phyloP scores from a whole-genome alignment of 2,797 vertebrate genomes.

The Sandelia bainsii region DNA sequence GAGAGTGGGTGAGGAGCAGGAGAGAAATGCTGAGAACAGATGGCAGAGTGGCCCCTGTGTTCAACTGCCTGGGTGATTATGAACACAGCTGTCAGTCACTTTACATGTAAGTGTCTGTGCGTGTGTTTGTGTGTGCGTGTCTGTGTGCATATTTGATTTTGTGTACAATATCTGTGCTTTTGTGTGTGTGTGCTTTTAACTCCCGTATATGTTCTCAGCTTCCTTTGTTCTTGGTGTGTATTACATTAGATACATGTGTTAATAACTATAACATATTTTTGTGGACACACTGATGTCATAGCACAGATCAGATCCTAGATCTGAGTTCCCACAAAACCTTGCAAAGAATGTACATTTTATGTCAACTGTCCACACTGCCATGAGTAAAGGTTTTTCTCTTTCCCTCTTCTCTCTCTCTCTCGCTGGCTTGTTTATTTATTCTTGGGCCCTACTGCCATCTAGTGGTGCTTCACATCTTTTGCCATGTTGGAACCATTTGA shows the following conservation, averaged over 20 bases:
- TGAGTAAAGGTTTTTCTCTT: neutral
- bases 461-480: conserved; percentile 39
- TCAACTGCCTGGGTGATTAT: conserved; percentile 78
- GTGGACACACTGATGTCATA: neutral
- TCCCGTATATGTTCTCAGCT: conserved; percentile 24
- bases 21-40: conserved; percentile 71
- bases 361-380: conserved; percentile 46
- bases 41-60: conserved; percentile 76
- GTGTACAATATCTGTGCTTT: conserved; percentile 21
- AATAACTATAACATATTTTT: conserved; percentile 43
- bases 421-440: neutral
- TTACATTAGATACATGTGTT: conserved; percentile 40
- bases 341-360: conserved; percentile 36
- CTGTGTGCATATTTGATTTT: conserved; percentile 28
- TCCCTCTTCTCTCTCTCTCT: neutral
- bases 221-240: conserved; percentile 43
- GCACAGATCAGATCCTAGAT: conserved; percentile 26
- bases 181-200: conserved; percentile 14
- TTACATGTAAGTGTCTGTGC: conserved; percentile 52
- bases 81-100: conserved; percentile 83
- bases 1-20: conserved; percentile 37
- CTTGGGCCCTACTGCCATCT: conserved; percentile 67
- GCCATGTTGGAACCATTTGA: neutral
- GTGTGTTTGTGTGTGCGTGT: conserved; percentile 28
- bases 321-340: conserved; percentile 38